Conservation (phyloP, 2,113 vertebrate genomes). For the Cyprinodon variegatus region DNA sequence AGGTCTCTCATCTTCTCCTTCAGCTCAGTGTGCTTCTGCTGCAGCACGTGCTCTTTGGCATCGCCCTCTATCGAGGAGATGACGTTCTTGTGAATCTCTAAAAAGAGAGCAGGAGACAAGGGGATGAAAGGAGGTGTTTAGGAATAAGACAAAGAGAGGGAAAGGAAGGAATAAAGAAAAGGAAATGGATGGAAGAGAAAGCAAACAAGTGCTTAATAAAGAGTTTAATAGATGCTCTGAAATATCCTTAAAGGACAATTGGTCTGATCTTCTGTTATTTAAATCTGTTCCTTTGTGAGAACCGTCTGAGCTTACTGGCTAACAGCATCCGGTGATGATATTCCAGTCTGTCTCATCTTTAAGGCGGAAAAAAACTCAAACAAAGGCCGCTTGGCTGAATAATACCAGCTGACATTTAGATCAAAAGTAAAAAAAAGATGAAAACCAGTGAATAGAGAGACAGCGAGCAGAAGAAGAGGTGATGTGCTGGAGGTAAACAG, state of each 20-base stretch:
- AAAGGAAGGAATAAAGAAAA: not conserved
- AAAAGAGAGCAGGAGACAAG: not conserved
- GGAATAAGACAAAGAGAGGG: not conserved
- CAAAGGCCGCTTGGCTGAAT: slow-evolving; percentile 16
- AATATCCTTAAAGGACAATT: not conserved
- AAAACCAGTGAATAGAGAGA: slow-evolving; percentile 1
- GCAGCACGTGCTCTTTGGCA: slow-evolving; percentile 80
- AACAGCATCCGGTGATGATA: not conserved
- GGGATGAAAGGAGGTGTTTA: not conserved
- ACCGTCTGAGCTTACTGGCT: not conserved
- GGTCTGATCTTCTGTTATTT: slow-evolving; percentile 11
- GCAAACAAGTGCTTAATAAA: not conserved
- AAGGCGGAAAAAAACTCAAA: not conserved
- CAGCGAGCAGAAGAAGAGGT: not conserved
- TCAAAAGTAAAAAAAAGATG: slow-evolving; percentile 13
- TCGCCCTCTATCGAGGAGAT: slow-evolving; percentile 84
- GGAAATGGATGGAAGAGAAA: not conserved
- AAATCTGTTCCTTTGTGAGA: not conserved
- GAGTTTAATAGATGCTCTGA: not conserved
- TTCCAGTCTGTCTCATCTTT: not conserved
- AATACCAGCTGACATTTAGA: slow-evolving; percentile 32
- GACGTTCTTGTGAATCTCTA: slow-evolving; percentile 90
- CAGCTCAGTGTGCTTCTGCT: slow-evolving; percentile 87
- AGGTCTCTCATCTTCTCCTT: slow-evolving; percentile 89
- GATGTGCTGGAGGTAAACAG: not conserved